phyloP scores from a whole-genome alignment of 2,797 vertebrate genomes.

The Columba guinea region DNA sequence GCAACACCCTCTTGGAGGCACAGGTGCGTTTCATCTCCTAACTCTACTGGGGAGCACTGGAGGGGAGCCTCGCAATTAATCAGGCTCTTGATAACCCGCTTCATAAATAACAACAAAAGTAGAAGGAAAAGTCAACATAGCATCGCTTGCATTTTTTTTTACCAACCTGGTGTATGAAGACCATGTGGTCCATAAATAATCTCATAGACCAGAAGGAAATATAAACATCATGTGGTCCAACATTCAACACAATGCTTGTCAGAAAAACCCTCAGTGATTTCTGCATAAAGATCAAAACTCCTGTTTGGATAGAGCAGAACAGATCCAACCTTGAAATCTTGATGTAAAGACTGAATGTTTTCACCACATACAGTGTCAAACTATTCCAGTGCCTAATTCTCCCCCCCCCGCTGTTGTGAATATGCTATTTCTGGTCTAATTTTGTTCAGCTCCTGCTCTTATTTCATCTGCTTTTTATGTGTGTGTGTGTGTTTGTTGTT shows the following conservation, averaged over 20 bases:
- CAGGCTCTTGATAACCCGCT: not conserved
- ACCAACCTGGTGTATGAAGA: not conserved
- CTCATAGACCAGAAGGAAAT: not conserved
- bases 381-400: not conserved
- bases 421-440: not conserved
- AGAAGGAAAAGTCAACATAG: not conserved
- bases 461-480: not conserved
- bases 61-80: not conserved
- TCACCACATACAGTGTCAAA: not conserved
- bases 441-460: slow-evolving; percentile 1
- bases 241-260: not conserved
- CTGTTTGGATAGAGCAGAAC: not conserved
- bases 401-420: not conserved
- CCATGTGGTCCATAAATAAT: not conserved
- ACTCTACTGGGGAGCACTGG: not conserved
- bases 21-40: not conserved
- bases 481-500: too few species aligned
- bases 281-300: not conserved
- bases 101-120: not conserved
- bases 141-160: not conserved
- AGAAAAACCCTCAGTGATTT: not conserved
- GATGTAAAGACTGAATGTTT: not conserved
- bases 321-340: not conserved
- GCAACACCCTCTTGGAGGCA: not conserved
- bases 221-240: not conserved